Conservation (phyloP, 2,888 invertebrate species). For the Patella pellucida region DNA sequence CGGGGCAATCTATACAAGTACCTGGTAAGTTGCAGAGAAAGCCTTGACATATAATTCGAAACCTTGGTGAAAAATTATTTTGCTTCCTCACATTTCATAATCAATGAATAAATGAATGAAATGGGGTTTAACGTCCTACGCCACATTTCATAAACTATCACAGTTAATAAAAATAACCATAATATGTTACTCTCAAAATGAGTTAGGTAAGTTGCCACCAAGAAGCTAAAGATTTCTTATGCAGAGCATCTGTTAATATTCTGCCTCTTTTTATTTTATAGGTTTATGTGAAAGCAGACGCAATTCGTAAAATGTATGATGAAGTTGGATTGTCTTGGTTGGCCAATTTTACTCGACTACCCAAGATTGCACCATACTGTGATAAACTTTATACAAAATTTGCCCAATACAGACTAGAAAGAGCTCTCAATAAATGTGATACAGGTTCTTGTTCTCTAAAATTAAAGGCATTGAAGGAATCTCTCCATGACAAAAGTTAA, state of each 20-base stretch:
- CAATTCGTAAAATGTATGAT: slow-evolving; percentile 37
- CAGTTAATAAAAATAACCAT: too few species aligned
- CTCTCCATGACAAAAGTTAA: not conserved
- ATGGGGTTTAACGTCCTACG: too few species aligned
- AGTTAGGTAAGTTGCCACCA: too few species aligned
- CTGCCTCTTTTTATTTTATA: slow-evolving; percentile 16
- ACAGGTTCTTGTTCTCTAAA: slow-evolving; percentile 25
- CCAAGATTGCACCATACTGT: slow-evolving; percentile 23
- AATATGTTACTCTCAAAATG: too few species aligned
- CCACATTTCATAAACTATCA: too few species aligned
- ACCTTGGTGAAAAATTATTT: too few species aligned
- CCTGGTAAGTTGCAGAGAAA: too few species aligned
- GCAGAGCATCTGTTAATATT: not conserved
- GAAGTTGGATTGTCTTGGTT: slow-evolving; percentile 33
- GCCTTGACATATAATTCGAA: too few species aligned
- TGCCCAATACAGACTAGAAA: slow-evolving; percentile 26
- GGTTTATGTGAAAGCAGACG: slow-evolving; percentile 36
- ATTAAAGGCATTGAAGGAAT: slow-evolving; percentile 21
- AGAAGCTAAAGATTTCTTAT: too few species aligned
- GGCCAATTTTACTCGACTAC: slow-evolving; percentile 28
- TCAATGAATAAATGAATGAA: too few species aligned
- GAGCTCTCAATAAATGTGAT: slow-evolving; percentile 25
- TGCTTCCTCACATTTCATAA: too few species aligned
- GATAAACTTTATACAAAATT: slow-evolving; percentile 27
- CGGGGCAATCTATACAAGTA: too few species aligned